Conservation (phyloP, 2,113 vertebrate genomes). For the Lepidothrix coronata region DNA sequence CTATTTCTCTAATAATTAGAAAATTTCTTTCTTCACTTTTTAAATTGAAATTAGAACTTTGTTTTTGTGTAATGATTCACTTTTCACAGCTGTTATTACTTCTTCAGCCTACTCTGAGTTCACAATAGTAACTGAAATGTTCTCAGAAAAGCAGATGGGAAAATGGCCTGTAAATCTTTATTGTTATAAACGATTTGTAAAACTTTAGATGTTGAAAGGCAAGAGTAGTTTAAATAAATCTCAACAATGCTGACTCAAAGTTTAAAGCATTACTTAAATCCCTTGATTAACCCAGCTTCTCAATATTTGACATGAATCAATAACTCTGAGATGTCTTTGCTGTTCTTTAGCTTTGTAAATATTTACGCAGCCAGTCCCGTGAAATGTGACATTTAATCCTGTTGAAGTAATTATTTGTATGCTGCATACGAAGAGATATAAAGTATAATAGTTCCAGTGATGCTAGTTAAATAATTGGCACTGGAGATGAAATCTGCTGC, state of each 20-base stretch:
- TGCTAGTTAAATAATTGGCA: slow-evolving; percentile 1
- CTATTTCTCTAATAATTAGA: background rate
- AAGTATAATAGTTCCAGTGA: background rate
- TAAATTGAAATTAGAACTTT: background rate
- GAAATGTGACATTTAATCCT: slow-evolving; percentile 36
- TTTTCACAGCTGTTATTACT: slow-evolving; percentile 18
- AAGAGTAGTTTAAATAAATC: slow-evolving; percentile 26
- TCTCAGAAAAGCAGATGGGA: background rate
- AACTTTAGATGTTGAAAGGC: slow-evolving; percentile 15
- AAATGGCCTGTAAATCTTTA: slow-evolving; percentile 3
- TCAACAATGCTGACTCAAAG: background rate
- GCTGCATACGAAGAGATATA: background rate
- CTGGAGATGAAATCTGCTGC: background rate
- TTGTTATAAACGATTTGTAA: background rate
- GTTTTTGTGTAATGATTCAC: slow-evolving; percentile 22
- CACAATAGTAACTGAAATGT: background rate
- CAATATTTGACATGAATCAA: slow-evolving; percentile 29
- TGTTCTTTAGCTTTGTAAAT: slow-evolving; percentile 33
- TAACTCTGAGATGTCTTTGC: slow-evolving; percentile 29
- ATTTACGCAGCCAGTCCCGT: background rate
- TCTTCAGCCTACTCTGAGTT: background rate
- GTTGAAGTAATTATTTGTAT: slow-evolving; percentile 17
- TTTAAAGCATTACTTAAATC: slow-evolving; percentile 27
- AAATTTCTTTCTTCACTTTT: background rate
- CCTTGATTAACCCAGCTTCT: slow-evolving; percentile 51